A percentile compares a stretch with the other conserved stretches of the same genome.
These are phyloP conservation scores for Calidris pygmaea DNA, from an alignment of 2,113 vertebrate genomes.

Conservation along the genomic window DNA sequence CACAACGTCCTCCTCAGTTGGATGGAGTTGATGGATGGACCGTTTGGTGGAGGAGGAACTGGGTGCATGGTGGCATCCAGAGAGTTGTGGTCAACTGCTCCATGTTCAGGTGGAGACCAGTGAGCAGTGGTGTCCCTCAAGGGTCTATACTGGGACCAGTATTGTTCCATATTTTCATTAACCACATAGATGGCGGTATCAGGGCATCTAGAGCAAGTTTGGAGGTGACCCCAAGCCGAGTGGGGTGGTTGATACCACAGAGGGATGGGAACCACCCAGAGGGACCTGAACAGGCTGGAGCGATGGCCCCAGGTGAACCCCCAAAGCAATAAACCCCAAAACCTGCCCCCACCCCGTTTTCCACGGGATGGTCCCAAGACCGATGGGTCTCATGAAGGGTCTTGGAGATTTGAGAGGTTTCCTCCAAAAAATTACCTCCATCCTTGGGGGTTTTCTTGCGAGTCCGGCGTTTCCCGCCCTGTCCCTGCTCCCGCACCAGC, in stretches of 20 bases:
- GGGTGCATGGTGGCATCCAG: too few species aligned
- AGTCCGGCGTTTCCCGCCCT: not conserved
- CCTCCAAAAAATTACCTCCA: not conserved
- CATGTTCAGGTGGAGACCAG: too few species aligned
- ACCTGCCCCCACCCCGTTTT: not conserved
- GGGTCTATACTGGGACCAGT: too few species aligned
- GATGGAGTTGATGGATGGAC: too few species aligned
- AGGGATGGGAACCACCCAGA: not conserved
- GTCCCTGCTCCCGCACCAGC: conserved; percentile 32
- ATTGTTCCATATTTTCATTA: not conserved
- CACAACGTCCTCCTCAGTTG: too few species aligned
- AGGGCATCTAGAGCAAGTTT: not conserved
- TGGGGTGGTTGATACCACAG: not conserved
- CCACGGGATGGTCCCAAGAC: too few species aligned
- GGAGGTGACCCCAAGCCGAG: not conserved
- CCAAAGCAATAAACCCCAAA: not conserved
- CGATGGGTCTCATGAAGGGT: too few species aligned
- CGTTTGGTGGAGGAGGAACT: too few species aligned
- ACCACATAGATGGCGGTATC: not conserved
- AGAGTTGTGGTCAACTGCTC: too few species aligned
- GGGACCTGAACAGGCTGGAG: too few species aligned
- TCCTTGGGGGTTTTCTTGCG: not conserved
- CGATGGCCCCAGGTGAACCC: not conserved
- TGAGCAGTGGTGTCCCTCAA: too few species aligned
- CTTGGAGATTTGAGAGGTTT: not conserved